A percentile compares a stretch with the other conserved stretches of the same genome.
These are phyloP conservation scores for Trissolcus japonicus DNA, from an alignment of 2,888 invertebrate species.

Conservation along the genomic window DNA sequence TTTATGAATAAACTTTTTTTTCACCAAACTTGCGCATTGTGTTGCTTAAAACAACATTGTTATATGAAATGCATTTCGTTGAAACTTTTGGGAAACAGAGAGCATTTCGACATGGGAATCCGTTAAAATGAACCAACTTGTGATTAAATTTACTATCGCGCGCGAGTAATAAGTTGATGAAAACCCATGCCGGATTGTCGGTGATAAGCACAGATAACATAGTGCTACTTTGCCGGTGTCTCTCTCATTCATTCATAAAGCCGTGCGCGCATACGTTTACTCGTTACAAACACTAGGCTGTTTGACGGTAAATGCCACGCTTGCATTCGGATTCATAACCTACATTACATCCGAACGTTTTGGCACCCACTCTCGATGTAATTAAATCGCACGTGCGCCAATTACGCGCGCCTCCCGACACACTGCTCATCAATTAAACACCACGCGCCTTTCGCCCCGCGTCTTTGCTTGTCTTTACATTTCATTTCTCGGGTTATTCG, in stretches of 20 bases:
- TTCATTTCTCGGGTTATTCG: conserved; percentile 38
- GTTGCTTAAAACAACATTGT: no score
- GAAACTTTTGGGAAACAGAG: conserved; percentile 11
- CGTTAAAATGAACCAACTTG: conserved; percentile 34
- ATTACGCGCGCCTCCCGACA: conserved; percentile 11
- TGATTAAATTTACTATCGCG: conserved; percentile 36
- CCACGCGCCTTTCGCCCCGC: not conserved
- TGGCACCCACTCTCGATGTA: conserved; percentile 18
- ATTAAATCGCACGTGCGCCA: conserved; percentile 18
- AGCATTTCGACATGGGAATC: conserved; percentile 15
- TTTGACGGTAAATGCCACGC: conserved; percentile 21
- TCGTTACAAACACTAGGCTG: conserved; percentile 25
- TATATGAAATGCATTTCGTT: not conserved
- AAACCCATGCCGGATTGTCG: conserved; percentile 22
- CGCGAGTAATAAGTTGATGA: conserved; percentile 13
- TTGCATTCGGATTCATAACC: conserved; percentile 35
- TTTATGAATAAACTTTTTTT: not conserved
- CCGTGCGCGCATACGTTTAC: conserved; percentile 11
- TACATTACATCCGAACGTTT: conserved; percentile 28
- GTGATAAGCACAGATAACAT: conserved; percentile 43
- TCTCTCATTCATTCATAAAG: conserved; percentile 34
- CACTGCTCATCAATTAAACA: conserved; percentile 27
- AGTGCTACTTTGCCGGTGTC: conserved; percentile 34
- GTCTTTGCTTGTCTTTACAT: conserved; percentile 29
- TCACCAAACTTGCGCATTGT: no score